These are phyloP conservation scores for Drosophila repletoides DNA, from an alignment of 1,140 invertebrate species.

Conservation along the genomic window DNA sequence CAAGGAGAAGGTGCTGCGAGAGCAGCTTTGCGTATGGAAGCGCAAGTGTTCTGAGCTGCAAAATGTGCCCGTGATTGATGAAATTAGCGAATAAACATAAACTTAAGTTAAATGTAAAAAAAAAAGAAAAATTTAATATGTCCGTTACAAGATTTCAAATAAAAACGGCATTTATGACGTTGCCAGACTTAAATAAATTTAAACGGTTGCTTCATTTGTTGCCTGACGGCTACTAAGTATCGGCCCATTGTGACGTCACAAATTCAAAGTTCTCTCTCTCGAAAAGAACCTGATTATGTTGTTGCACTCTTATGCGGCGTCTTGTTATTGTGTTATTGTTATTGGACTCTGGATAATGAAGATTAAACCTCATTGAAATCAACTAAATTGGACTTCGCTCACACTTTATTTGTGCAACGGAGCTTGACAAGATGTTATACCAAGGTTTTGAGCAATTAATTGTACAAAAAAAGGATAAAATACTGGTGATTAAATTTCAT, in stretches of 20 bases:
- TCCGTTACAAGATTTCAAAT: background rate
- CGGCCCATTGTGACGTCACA: background rate
- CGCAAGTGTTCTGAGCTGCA: conserved; percentile 80
- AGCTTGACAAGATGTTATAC: conserved; percentile 52
- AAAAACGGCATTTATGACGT: background rate
- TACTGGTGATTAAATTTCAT: conserved; percentile 86
- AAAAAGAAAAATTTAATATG: conserved; percentile 16
- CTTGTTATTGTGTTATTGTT: no score
- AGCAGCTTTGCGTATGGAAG: conserved; percentile 73
- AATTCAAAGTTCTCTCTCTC: no score
- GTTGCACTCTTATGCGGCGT: no score
- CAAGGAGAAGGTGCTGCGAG: conserved; percentile 78
- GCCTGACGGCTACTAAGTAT: conserved; percentile 8
- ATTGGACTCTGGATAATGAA: background rate
- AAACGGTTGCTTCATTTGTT: background rate
- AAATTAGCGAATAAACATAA: conserved; percentile 74
- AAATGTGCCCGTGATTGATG: conserved; percentile 82
- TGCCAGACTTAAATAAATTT: conserved; percentile 22
- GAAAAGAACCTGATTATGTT: no score
- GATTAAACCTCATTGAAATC: background rate
- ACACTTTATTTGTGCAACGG: background rate
- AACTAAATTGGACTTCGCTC: background rate
- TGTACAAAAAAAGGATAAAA: conserved; percentile 60
- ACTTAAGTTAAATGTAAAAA: conserved; percentile 56
- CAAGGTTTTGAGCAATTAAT: conserved; percentile 40